phyloP scores from a whole-genome alignment of 2,113 vertebrate species.

The Rhipidura dahli region DNA sequence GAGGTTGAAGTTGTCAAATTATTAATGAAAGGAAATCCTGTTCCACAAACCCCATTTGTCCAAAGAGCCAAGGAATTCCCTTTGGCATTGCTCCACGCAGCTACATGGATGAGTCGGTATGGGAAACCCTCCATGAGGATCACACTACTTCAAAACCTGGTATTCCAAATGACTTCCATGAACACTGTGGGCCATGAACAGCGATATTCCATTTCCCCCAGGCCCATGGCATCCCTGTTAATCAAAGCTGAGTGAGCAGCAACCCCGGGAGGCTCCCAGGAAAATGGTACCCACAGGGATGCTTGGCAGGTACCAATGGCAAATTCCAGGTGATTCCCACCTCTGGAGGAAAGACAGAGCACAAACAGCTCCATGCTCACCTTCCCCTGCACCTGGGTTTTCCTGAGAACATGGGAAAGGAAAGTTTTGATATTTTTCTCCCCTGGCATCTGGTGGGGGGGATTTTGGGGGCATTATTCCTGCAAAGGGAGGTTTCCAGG shows the following conservation, averaged over 20 bases:
- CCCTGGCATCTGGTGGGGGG: accelerated
- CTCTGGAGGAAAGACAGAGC: not conserved
- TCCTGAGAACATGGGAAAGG: not conserved
- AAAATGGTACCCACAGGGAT: not conserved
- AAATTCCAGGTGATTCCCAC: not conserved
- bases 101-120: not conserved
- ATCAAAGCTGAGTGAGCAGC: not conserved
- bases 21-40: not conserved
- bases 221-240: not conserved
- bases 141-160: not conserved
- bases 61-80: not conserved
- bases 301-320: not conserved
- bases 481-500: not conserved
- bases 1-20: not conserved
- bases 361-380: not conserved
- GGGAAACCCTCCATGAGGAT: not conserved
- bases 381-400: not conserved
- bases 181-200: not conserved
- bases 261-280: not conserved
- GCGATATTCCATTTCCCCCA: not conserved
- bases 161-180: conserved; percentile 18
- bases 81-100: not conserved
- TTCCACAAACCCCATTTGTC: not conserved
- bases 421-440: not conserved
- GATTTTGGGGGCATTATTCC: accelerated